Base-by-base conservation (phyloP, 2,888 invertebrate genomes). In the Hemicrepidius hirtus region DNA sequence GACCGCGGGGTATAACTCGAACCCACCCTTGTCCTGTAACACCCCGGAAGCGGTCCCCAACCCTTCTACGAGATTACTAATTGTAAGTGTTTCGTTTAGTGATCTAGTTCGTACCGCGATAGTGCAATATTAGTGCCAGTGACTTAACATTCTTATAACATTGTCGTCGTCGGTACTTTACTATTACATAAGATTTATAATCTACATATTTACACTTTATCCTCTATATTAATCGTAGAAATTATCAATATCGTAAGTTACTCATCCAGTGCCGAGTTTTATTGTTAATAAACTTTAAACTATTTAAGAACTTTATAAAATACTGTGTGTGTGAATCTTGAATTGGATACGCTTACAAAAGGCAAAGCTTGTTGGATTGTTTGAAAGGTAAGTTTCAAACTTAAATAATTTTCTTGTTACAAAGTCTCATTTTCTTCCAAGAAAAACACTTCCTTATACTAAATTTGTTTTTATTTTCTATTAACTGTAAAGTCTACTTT, bases 1-100 rank as follows among this genome's bases (percentile, higher is more conserved):
- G 68, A 73, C 68, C 73, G 35, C 68, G 66, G 71, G 71, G 66
- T 71, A 66, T 65, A 57, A 65, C 41, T 28, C 41, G 41, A 21
- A 70, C 70, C 70, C 70, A 60, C 49, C 70, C 64, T 70, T 55
- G 35, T 46, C 64, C 44, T 18, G 10, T 59, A 60, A 60, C 53
- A 66, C 53, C 66, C 66, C 55, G 50, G 53, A 66, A 40, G 53
- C 21, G 57, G 37, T 53, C 66, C 55, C 44, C 18, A 66, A 65
- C 41, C 66, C 66, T 66, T 53, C 12, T 50, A 55, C 9, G 57
- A 55, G 66, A 66, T 57, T 66, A 66, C 66, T 66, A 66, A 55
- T 66, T 21, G 41, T 55, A 40, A 49, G 65, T 71, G 41, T 65
- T 65, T 67, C 37, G 41, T 57, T 41, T 72, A 72, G 72, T 68